phyloP scores from a whole-genome alignment of 2,888 invertebrate genomes.

The Drosophila ustulata region DNA sequence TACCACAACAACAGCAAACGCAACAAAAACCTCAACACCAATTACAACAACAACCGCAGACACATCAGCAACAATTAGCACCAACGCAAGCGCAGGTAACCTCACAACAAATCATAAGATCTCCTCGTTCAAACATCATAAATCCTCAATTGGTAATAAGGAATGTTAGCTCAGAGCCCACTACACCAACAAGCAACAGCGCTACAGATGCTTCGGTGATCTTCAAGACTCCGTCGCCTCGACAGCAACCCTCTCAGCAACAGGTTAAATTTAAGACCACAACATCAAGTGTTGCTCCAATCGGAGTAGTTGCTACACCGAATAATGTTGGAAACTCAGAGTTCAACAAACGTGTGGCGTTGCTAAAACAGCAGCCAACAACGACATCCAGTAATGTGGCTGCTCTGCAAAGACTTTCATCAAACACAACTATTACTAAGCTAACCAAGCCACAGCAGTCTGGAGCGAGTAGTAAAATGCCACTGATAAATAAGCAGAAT shows the following conservation, averaged over 20 bases:
- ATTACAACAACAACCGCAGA: slow-evolving; percentile 35
- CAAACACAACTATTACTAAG: slow-evolving; percentile 73
- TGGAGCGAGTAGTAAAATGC: slow-evolving; percentile 56
- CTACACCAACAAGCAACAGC: slow-evolving; percentile 26
- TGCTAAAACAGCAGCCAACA: slow-evolving; percentile 34
- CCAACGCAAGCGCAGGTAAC: slow-evolving; percentile 60
- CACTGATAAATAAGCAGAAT: slow-evolving; percentile 82
- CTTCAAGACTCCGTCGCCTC: slow-evolving; percentile 58
- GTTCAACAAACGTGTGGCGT: slow-evolving; percentile 28
- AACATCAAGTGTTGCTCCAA: slow-evolving; percentile 17
- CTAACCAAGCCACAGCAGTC: slow-evolving; percentile 45
- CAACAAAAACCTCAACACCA: slow-evolving; percentile 51
- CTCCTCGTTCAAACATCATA: slow-evolving; percentile 34
- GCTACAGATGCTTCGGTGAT: slow-evolving; percentile 31
- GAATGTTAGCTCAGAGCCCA: slow-evolving; percentile 48
- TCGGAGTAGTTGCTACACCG: background rate
- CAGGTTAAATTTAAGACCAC: slow-evolving; percentile 42
- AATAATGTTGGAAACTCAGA: slow-evolving; percentile 19
- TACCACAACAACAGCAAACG: slow-evolving; percentile 35
- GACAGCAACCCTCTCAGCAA: slow-evolving; percentile 28
- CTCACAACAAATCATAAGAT: slow-evolving; percentile 67
- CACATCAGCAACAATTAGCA: slow-evolving; percentile 40
- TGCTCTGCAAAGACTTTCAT: slow-evolving; percentile 78
- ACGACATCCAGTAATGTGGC: slow-evolving; percentile 41
- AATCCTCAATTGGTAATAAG: slow-evolving; percentile 61